phyloP scores from a whole-genome alignment of 1,140 invertebrate genomes.

The Drosophila bocki region DNA sequence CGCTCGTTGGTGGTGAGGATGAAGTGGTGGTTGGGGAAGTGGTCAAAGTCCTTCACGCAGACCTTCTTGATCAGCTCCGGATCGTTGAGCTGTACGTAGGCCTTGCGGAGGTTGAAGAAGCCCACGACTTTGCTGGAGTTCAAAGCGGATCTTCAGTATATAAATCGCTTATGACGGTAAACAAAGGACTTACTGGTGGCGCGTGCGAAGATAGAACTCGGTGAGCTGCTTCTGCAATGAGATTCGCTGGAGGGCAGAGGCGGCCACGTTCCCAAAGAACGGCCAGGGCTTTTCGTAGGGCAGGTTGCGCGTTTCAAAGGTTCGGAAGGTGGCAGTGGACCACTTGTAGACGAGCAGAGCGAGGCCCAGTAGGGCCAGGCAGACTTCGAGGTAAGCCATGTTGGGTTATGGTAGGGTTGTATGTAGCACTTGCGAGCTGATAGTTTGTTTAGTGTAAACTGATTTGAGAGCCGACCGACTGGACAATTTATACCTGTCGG shows the following conservation, averaged over 20 bases:
- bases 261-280: constrained; percentile 79
- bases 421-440: background rate
- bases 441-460: constrained; percentile 14
- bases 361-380: constrained; percentile 23
- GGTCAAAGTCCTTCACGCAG: constrained; percentile 88
- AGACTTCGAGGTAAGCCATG: constrained; percentile 35
- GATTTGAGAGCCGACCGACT: background rate
- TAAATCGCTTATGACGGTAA: no score
- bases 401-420: background rate
- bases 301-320: constrained; percentile 77
- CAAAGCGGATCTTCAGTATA: background rate
- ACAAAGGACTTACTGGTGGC: constrained; percentile 56
- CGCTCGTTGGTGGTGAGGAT: constrained; percentile 86
- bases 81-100: constrained; percentile 87
- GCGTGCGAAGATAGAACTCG: constrained; percentile 63
- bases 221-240: constrained; percentile 54
- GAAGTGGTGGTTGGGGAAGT: constrained; percentile 87
- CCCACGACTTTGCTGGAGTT: constrained; percentile 85
- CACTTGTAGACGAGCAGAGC: constrained; percentile 53
- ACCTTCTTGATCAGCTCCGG: constrained; percentile 87
- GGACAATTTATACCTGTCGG: constrained; percentile 25
- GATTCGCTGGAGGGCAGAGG: constrained; percentile 59
- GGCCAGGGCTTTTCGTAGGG: constrained; percentile 75
- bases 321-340: constrained; percentile 56
- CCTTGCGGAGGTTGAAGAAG: constrained; percentile 85